Base-by-base conservation (phyloP, 1,140 invertebrate genomes). In the Triops cancriformis region DNA sequence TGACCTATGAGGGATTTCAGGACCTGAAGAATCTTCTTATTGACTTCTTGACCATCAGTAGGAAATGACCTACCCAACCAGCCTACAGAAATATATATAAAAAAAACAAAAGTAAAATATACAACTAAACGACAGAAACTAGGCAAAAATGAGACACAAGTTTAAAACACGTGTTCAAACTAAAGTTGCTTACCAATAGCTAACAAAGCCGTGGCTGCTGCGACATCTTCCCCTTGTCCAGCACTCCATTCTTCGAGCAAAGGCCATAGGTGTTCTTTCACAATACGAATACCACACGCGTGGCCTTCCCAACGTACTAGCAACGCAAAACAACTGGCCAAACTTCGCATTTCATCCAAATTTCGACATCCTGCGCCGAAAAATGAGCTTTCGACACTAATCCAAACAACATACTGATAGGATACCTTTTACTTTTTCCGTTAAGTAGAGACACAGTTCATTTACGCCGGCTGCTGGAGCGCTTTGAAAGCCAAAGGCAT, bases 301-400 rank as follows among this genome's bases (percentile, higher is more conserved):
- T 26, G 42, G 27, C 73, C 77, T 73, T 78, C 72, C 72, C 76
- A 77, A 64, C 72, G 76, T n/a, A 64, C 27, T 26, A 77, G n/a
- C 26, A 77, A 73, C 18, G 45, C 51, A 27, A 77, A 41, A 73
- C 45, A 41, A 26, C 45, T 37, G 10, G 31, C 27, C 31, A 74
- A 26, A 23, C 72, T 78, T 27, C 28, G 37, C 73, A 73, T 73
- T 74, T 78, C 73, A 73, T 78, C 77, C 18, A 11, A n/a, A 2
- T 18, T 45, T 72, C 45, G 64, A 41, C 37, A 43, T 27, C 45
- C 77, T 78, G 28, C 18, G 31, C 31, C 31, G 45, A n/a, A 23
- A 1, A 76, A 26, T 64, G 23, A n/a, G 23, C 5, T 5, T 14
- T 6, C 14, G 18, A 64, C 18, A n/a, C 23, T 6, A 23, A n/a